Base-by-base conservation (phyloP, 2,888 invertebrate species). In the Drosophila multiciliata region DNA sequence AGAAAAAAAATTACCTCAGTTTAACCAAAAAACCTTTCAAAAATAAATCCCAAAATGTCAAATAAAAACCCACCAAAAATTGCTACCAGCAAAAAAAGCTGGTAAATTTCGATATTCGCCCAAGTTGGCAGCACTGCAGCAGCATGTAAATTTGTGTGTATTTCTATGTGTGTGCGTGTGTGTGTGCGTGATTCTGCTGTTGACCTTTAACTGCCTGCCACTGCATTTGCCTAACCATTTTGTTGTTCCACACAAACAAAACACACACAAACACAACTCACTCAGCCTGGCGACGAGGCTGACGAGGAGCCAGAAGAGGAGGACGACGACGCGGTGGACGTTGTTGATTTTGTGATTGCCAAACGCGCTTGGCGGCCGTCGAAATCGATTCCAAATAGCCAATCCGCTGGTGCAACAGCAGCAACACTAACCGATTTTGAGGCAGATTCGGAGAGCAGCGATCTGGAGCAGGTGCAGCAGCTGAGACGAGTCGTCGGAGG, bases 401-500 rank as follows among this genome's bases (percentile, higher is more conserved):
- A 62, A 53, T 60, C 63, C 42, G 53, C 74, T 52, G 68, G 73
- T 45, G 69, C 73, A n/a, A 77, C 85, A 36, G 74, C 85, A 20
- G 84, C 91, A 15, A 91, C 91, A 3, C 80, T 92, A 38, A 92
- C 92, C 63, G 95, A 95, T 79, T 95, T 95, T 87, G 95, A 95
- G 82, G 95, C 95, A 36, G 95, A 95, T 87, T 95, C 95, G 55
- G 95, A 95, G 83, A 93, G 93, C 79, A 93, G 93, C 78, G 94
- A 94, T 74, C 90, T 91, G 68, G 93, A 94, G 93, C 82, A 94
- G 92, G 82, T 86, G 65, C 88, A 89, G 63, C 81, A 89, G 20
- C 20, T 84, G 70, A 57, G 78, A 60, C 73, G 86, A 45, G 67
- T 66, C 52, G n/a, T n/a, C 8, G 80, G 53, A 15, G 58, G 57